Conservation (phyloP, 2,797 vertebrate genomes). For the Hybognathus amarus region DNA sequence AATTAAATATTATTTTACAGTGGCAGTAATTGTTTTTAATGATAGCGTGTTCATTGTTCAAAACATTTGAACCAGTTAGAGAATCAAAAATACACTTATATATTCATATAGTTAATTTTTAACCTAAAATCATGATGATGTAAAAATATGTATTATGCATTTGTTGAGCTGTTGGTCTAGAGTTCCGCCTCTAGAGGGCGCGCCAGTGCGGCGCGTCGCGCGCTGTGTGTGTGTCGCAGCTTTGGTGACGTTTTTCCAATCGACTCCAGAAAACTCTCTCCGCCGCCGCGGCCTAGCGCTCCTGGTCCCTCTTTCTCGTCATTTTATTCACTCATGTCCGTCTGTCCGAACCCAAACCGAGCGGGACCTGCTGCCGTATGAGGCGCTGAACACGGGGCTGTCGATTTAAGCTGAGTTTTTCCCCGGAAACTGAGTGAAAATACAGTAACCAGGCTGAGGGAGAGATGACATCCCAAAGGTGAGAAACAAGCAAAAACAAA, state of each 20-base stretch:
- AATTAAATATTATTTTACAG: background rate
- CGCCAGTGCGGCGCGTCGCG: slow-evolving; percentile 19
- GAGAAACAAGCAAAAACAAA: slow-evolving; percentile 60
- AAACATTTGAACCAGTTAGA: background rate
- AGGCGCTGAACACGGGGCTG: slow-evolving; percentile 61
- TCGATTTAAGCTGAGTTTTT: slow-evolving; percentile 56
- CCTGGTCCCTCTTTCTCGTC: slow-evolving; percentile 54
- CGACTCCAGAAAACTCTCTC: slow-evolving; percentile 74
- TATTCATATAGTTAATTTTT: background rate
- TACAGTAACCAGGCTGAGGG: slow-evolving; percentile 72
- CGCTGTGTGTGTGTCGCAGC: slow-evolving; percentile 72
- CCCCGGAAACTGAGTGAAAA: slow-evolving; percentile 64
- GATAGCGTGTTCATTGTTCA: background rate
- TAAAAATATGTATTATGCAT: background rate
- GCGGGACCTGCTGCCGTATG: slow-evolving; percentile 68
- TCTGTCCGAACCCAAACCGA: slow-evolving; percentile 66
- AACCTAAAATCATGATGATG: background rate
- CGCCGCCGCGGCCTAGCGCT: slow-evolving; percentile 76
- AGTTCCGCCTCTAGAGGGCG: slow-evolving; percentile 22
- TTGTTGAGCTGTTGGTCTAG: background rate
- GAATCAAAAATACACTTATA: background rate
- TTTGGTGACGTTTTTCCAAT: slow-evolving; percentile 79
- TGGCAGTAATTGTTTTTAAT: background rate
- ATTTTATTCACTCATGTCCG: slow-evolving; percentile 61
- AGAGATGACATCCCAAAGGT: slow-evolving; percentile 86